Conservation (phyloP, 1,140 invertebrate genomes). For the Macrocentrus cingulum region DNA sequence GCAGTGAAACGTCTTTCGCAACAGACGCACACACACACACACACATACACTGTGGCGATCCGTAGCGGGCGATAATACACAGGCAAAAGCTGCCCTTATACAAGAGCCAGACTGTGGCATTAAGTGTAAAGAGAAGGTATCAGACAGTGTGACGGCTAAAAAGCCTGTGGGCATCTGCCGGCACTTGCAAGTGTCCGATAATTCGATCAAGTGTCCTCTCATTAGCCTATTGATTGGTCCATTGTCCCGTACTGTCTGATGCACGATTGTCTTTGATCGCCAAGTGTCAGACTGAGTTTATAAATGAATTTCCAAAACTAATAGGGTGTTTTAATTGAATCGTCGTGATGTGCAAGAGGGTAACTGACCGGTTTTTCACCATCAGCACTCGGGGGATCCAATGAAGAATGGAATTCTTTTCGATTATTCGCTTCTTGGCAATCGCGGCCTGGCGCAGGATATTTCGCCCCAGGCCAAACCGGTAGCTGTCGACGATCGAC, state of each 20-base stretch:
- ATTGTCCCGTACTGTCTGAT: constrained; percentile 44
- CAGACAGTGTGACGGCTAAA: neutral
- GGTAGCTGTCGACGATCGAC: constrained; percentile 20
- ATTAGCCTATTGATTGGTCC: constrained; percentile 61
- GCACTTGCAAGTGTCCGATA: constrained; percentile 47
- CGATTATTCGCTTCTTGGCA: no score
- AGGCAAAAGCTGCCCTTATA: neutral
- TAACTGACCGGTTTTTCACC: no score
- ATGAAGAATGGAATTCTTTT: neutral
- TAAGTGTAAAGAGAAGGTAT: constrained; percentile 6
- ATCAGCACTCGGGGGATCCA: no score
- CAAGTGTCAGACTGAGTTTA: no score
- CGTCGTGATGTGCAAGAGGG: no score
- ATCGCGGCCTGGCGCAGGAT: neutral
- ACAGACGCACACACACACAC: no score
- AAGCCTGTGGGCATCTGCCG: constrained; percentile 13
- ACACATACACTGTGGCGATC: no score
- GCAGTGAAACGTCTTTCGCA: no score
- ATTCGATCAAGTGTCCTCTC: constrained; percentile 59
- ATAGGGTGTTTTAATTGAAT: no score
- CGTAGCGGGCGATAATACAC: neutral
- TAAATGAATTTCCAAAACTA: no score
- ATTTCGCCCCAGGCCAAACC: constrained; percentile 30
- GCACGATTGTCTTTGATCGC: no score
- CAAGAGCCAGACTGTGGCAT: neutral